These are phyloP conservation scores for Brevimyrus niger DNA, from an alignment of 2,113 vertebrate species.

Conservation along the genomic window DNA sequence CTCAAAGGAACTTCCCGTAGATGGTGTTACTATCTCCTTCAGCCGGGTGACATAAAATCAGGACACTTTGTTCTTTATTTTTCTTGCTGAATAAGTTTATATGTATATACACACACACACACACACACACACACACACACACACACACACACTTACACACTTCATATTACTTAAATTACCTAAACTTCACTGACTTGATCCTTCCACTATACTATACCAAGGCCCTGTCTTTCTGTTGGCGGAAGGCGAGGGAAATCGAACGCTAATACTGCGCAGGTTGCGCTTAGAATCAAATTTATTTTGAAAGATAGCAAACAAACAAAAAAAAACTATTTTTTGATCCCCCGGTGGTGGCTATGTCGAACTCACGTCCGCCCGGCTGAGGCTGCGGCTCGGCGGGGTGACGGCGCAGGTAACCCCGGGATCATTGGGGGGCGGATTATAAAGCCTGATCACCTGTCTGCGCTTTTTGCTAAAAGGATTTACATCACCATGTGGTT, in stretches of 20 bases:
- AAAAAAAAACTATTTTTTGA: neutral
- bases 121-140: neutral
- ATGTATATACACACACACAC: no score
- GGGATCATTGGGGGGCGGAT: neutral
- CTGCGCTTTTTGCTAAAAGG: neutral
- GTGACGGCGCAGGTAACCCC: neutral
- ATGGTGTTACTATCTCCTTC: conserved; percentile 24
- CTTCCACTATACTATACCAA: neutral
- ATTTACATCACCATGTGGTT: neutral
- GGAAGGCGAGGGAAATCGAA: neutral
- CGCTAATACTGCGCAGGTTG: neutral
- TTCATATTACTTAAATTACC: neutral
- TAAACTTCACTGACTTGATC: neutral
- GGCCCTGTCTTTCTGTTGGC: neutral
- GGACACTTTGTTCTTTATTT: neutral
- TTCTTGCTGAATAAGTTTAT: neutral
- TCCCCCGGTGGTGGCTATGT: neutral
- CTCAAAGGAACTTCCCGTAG: neutral
- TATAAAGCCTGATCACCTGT: neutral
- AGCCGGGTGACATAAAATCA: conserved; percentile 18
- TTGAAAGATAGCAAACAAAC: neutral
- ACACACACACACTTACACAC: neutral
- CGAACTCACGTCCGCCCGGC: neutral
- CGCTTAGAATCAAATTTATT: neutral
- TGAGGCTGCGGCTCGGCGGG: neutral